phyloP scores from a whole-genome alignment of 1,140 invertebrate species.

The Mycetomoellerius zeteki region DNA sequence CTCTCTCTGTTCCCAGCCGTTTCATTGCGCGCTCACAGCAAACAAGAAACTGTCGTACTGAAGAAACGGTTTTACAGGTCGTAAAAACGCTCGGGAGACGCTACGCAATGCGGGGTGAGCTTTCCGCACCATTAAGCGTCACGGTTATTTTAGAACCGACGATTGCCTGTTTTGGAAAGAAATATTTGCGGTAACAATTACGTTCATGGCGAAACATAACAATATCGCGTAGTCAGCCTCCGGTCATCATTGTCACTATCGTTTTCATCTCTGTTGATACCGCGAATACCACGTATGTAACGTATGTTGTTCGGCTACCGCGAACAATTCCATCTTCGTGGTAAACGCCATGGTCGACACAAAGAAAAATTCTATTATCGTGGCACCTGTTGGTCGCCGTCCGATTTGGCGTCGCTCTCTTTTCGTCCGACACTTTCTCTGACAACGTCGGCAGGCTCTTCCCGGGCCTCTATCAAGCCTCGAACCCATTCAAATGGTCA shows the following conservation, averaged over 20 bases:
- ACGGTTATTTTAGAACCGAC: background rate
- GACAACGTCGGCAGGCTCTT: conserved; percentile 35
- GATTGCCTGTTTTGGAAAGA: conserved; percentile 4
- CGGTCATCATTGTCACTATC: background rate
- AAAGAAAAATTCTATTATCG: conserved; percentile 66
- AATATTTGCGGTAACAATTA: conserved; percentile 14
- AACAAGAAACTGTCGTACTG: conserved; percentile 9
- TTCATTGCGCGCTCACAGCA: background rate
- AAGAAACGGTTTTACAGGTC: conserved; percentile 25
- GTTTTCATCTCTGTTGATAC: conserved; percentile 12
- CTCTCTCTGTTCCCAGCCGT: background rate
- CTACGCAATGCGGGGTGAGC: background rate
- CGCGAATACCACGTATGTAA: background rate
- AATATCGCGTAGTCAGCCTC: too few species aligned
- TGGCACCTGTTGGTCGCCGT: conserved; percentile 64
- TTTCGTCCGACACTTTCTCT: conserved; percentile 14
- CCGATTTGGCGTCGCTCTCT: background rate
- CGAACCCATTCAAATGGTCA: conserved; percentile 60
- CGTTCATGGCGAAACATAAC: background rate
- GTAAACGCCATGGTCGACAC: background rate
- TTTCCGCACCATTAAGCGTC: background rate
- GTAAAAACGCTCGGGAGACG: conserved; percentile 2
- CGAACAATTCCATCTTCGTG: conserved; percentile 29
- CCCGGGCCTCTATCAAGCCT: conserved; percentile 35
- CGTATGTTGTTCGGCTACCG: background rate